Conservation (phyloP, 1,140 invertebrate species). For the Lasaia peninsularis region DNA sequence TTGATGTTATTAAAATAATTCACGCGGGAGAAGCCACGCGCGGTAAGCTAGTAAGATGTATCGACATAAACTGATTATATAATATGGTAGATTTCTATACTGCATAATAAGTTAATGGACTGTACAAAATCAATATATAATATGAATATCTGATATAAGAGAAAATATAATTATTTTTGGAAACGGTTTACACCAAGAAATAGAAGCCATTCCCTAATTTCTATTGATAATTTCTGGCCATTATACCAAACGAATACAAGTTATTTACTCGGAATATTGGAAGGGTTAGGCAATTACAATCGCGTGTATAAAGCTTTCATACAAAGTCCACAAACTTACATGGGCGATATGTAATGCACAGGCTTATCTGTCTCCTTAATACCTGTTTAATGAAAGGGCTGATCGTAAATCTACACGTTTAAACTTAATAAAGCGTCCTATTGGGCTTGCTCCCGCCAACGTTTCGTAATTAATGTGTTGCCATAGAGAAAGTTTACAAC, state of each 20-base stretch:
- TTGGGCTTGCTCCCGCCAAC: conserved; percentile 52
- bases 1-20: too few species aligned
- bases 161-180: background rate
- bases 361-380: conserved; percentile 68
- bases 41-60: too few species aligned
- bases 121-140: too few species aligned
- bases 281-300: conserved; percentile 48
- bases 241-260: conserved; percentile 5
- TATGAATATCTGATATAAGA: background rate
- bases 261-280: conserved; percentile 43
- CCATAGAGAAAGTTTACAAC: conserved; percentile 67
- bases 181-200: conserved; percentile 8
- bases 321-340: conserved; percentile 50
- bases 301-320: conserved; percentile 46
- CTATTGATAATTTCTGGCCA: conserved; percentile 10
- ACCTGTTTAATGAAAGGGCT: conserved; percentile 75
- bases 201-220: background rate
- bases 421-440: conserved; percentile 66
- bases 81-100: too few species aligned
- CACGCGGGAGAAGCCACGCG: too few species aligned
- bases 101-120: too few species aligned
- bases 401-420: conserved; percentile 73
- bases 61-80: too few species aligned
- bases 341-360: conserved; percentile 58
- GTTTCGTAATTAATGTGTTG: conserved; percentile 69